phyloP scores from a whole-genome alignment of 2,113 vertebrate species.

The Campylomormyrus tamandua region DNA sequence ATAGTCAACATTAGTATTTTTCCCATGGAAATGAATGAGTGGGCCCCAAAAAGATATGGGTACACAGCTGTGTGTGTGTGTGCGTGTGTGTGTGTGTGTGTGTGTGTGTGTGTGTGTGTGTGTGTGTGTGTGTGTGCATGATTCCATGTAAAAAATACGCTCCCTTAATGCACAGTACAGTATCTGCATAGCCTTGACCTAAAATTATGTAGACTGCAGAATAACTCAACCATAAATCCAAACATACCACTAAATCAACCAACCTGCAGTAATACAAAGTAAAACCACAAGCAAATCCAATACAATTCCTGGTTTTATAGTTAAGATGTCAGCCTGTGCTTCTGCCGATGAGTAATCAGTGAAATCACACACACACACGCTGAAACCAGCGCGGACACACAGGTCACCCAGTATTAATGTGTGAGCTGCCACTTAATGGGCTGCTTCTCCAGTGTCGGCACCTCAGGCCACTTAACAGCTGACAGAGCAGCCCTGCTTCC shows the following conservation, averaged over 20 bases:
- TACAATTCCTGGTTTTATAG: not conserved
- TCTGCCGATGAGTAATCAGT: not conserved
- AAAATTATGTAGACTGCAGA: not conserved
- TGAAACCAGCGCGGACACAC: slow-evolving; percentile 28
- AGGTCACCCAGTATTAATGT: slow-evolving; percentile 56
- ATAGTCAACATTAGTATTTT: too few species aligned
- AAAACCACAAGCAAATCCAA: not conserved
- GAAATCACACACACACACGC: slow-evolving; percentile 23
- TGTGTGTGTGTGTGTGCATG: not conserved
- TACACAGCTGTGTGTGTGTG: too few species aligned
- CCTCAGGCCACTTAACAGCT: slow-evolving; percentile 42
- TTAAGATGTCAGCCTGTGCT: not conserved
- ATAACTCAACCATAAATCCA: not conserved
- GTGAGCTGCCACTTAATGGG: slow-evolving; percentile 56
- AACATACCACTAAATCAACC: not conserved
- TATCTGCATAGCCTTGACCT: not conserved
- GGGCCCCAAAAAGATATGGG: too few species aligned
- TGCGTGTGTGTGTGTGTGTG: too few species aligned
- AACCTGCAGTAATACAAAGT: not conserved
- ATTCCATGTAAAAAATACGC: not conserved
- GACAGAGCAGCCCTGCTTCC: slow-evolving; percentile 40
- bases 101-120: too few species aligned
- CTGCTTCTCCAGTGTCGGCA: slow-evolving; percentile 44
- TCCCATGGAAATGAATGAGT: too few species aligned
- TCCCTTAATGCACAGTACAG: not conserved